Evolutionary conservation across 1,140 invertebrate genomes (phyloP).

Genomic region (Meloidogyne hapla): DNA sequence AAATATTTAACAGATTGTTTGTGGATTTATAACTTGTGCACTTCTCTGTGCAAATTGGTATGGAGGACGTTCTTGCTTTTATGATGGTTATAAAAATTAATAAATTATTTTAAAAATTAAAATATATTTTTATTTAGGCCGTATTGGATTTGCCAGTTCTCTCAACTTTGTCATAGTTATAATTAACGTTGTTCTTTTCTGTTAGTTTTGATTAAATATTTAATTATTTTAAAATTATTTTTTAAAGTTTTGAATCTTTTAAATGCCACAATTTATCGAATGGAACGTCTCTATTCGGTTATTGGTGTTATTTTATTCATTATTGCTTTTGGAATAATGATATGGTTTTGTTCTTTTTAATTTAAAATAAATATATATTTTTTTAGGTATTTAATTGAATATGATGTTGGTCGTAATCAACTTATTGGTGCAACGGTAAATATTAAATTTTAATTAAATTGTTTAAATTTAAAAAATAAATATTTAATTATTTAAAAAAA

Average conservation of each 20-base stretch:
- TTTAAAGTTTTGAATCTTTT: constrained; percentile 10
- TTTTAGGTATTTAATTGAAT: constrained; percentile 6
- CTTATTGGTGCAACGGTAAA: background rate
- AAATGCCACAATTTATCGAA: constrained; percentile 6
- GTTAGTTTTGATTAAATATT: background rate
- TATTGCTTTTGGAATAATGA: constrained; percentile 8
- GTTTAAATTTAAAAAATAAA: too few species aligned
- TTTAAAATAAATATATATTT: background rate
- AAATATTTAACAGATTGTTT: background rate
- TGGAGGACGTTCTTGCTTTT: constrained; percentile 3
- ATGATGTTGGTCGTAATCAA: background rate
- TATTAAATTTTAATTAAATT: background rate
- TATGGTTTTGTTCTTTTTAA: background rate
- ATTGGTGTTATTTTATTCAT: constrained; percentile 10
- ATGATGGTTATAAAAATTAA: background rate
- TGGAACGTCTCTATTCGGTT: constrained; percentile 13
- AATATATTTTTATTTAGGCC: background rate
- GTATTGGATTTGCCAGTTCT: constrained; percentile 10
- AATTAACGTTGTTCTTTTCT: constrained; percentile 10
- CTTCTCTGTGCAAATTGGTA: constrained; percentile 2
- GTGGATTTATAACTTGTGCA: background rate
- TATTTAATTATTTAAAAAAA: too few species aligned
- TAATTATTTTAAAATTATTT: background rate
- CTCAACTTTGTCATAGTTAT: constrained; percentile 2
- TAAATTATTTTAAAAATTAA: background rate